These are phyloP conservation scores for Herpailurus yagouaroundi DNA, from an alignment of 2,113 vertebrate genomes.

Conservation along the genomic window DNA sequence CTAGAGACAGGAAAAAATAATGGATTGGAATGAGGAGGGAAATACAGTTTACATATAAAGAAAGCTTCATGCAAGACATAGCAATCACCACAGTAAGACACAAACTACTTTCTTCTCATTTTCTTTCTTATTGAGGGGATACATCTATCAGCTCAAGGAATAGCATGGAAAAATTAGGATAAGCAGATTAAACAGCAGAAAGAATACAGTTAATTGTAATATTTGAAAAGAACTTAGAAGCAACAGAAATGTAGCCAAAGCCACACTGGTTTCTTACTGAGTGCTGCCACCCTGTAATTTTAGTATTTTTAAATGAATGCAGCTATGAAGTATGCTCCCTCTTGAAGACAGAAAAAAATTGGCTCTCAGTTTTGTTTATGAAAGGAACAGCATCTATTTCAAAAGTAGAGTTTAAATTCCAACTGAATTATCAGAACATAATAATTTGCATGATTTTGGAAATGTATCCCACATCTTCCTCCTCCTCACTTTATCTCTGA, in stretches of 20 bases:
- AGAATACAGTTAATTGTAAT: conserved; percentile 50
- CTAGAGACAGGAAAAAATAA: conserved; percentile 60
- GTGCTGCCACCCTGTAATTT: conserved; percentile 69
- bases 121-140: conserved; percentile 27
- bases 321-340: conserved; percentile 23
- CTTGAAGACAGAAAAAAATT: conserved; percentile 18
- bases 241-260: conserved; percentile 73
- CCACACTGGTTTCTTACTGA: conserved; percentile 80
- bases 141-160: conserved; percentile 46
- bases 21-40: conserved; percentile 21
- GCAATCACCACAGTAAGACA: conserved; percentile 1
- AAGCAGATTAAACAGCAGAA: conserved; percentile 69
- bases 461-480: conserved; percentile 36
- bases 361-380: conserved; percentile 57
- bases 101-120: conserved; percentile 42
- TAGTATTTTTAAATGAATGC: conserved; percentile 58
- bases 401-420: conserved; percentile 56
- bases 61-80: conserved; percentile 65
- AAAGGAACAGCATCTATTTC: conserved; percentile 46
- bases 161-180: conserved; percentile 58
- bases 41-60: conserved; percentile 56
- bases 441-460: conserved; percentile 56
- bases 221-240: conserved; percentile 66
- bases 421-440: conserved; percentile 56
- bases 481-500: conserved; percentile 39